These are phyloP conservation scores for Lumbricus terrestris DNA, from an alignment of 2,888 invertebrate genomes.

Conservation along the genomic window DNA sequence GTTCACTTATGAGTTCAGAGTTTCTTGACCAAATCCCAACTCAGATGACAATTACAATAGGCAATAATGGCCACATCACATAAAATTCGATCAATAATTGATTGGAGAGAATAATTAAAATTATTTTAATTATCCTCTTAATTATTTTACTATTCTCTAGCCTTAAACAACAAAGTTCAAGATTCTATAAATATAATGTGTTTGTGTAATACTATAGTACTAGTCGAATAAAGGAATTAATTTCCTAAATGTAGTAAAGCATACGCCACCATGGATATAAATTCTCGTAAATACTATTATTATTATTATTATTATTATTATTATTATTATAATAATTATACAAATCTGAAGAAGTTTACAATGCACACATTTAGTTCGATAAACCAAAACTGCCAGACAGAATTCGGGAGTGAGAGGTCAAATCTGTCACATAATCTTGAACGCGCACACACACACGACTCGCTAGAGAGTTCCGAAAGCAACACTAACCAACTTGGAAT, in stretches of 20 bases:
- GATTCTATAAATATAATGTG: neutral
- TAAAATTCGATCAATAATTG: too few relatives aligned
- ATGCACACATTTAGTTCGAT: neutral
- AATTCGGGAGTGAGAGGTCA: neutral
- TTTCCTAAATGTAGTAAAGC: too few relatives aligned
- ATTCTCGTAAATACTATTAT: too few relatives aligned
- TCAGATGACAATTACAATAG: neutral
- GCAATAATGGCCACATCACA: neutral
- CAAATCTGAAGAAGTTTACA: neutral
- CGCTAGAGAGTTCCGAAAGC: neutral
- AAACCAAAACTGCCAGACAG: neutral
- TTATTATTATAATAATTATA: neutral
- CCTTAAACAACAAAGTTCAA: neutral
- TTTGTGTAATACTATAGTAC: neutral
- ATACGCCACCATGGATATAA: too few relatives aligned
- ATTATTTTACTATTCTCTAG: neutral
- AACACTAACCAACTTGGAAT: neutral
- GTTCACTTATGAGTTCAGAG: neutral
- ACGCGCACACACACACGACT: neutral
- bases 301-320: too few relatives aligned
- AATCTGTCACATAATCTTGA: neutral
- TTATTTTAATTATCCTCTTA: neutral
- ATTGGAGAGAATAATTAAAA: too few relatives aligned
- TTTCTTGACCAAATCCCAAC: neutral
- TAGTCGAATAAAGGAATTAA: neutral